Base-by-base conservation (phyloP, 2,113 vertebrate genomes). In the Colaptes auratus region DNA sequence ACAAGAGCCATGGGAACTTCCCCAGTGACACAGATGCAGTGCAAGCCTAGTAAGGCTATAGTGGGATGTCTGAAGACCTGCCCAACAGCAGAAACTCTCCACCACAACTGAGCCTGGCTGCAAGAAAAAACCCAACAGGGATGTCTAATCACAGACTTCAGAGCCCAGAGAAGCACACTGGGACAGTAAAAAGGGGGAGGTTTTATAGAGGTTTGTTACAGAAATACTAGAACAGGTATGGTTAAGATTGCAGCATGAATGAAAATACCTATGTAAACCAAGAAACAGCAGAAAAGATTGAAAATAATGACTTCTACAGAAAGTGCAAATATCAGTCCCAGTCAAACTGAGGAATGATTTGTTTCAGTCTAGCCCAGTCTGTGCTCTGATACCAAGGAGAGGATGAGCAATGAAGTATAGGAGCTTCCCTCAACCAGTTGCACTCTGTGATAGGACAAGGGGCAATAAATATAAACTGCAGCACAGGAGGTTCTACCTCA, bases 351-450 rank as follows among this genome's bases (percentile, higher is more conserved):
- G 39, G 52, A 82, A 82, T 9, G 5, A 16, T 31, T 66, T 48
- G 19, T 70, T 61, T 85, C 56, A n/a, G 25, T 16, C 24, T 28
- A 24, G 12, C 25, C 50, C 20, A 35, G 30, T 20, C 56, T 14
- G 24, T 30, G 70, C 44, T 65, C 31, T 42, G 52, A 53, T 16
- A 74, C 18, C 18, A 10, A 15, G 18, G 66, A 24, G 8, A 42
- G 15, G 28, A 33, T 1, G 3, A 61, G 39, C 20, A 52, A 25
- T 0, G 12, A 50, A 50, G 42, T 27, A 21, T 0, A 23, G 25
- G 18, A 74, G 15, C 44, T 31, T 66, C 52, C 35, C 58, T 72
- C 25, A 3, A 36, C 11, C 25, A 39, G 42, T 42, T 42, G 42
- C 42, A 42, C 42, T 13, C 42, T 42, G 14, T 42, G 42, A 42